These are phyloP conservation scores for Perccottus glenii DNA, from an alignment of 2,113 vertebrate species.

Conservation along the genomic window DNA sequence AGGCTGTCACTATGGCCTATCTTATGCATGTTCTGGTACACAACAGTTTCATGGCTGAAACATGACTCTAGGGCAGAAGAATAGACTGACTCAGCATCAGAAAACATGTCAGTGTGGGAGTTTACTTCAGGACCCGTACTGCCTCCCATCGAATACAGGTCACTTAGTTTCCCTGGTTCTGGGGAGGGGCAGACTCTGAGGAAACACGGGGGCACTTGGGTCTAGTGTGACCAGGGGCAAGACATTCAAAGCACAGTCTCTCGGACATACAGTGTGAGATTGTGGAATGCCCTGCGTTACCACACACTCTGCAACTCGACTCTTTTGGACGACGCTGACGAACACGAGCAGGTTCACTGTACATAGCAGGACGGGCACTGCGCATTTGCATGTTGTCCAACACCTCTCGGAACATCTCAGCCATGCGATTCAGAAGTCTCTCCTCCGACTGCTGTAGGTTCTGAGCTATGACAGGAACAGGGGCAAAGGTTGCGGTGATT, in stretches of 20 bases:
- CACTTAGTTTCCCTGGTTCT: slow-evolving; percentile 20
- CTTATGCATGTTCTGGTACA: slow-evolving; percentile 23
- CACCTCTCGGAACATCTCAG: slow-evolving; percentile 10
- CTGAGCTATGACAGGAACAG: neutral
- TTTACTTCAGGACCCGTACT: slow-evolving; percentile 1
- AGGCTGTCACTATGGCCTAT: slow-evolving; percentile 13
- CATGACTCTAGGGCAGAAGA: neutral
- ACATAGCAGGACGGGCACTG: neutral
- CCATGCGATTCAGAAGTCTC: neutral
- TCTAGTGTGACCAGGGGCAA: slow-evolving; percentile 9
- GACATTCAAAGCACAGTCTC: slow-evolving; percentile 19
- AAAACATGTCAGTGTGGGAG: slow-evolving; percentile 12
- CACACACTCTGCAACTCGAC: slow-evolving; percentile 5
- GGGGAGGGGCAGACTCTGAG: neutral
- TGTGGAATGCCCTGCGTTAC: neutral
- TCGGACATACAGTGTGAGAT: slow-evolving; percentile 28
- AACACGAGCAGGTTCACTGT: neutral
- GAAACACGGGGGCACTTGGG: neutral
- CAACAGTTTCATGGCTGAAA: neutral
- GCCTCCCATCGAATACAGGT: slow-evolving; percentile 34
- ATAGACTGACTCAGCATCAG: slow-evolving; percentile 12
- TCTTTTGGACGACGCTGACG: neutral
- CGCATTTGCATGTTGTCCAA: slow-evolving; percentile 8
- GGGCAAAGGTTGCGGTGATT: neutral
- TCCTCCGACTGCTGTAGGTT: slow-evolving; percentile 16